Conservation (phyloP, 2,888 invertebrate genomes). For the Drosophila yooni region DNA sequence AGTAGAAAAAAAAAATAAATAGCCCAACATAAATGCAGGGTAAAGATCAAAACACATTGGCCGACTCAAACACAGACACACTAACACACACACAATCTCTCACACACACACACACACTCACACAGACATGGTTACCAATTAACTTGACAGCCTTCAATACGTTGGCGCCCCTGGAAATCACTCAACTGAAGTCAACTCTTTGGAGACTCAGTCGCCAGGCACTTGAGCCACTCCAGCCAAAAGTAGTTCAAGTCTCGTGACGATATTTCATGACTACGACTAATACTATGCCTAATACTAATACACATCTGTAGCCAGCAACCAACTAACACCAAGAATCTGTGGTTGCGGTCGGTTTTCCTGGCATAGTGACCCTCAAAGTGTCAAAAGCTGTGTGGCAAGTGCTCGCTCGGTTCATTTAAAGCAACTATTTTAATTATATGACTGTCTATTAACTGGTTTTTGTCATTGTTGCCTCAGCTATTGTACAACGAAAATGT, state of each 20-base stretch:
- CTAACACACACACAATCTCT: background rate
- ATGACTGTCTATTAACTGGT: slow-evolving; percentile 22
- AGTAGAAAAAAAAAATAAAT: slow-evolving; percentile 9
- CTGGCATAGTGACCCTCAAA: slow-evolving; percentile 20
- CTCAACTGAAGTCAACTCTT: slow-evolving; percentile 38
- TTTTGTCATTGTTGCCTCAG: background rate
- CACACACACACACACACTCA: background rate
- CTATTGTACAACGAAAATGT: background rate
- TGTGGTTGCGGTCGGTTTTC: slow-evolving; percentile 20
- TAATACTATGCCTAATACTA: background rate
- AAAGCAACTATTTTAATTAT: slow-evolving; percentile 20
- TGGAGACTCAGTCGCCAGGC: slow-evolving; percentile 27
- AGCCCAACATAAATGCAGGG: slow-evolving; percentile 41
- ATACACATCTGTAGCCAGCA: background rate
- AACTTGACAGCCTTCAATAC: slow-evolving; percentile 54
- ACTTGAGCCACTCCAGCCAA: slow-evolving; percentile 40
- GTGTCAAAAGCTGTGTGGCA: slow-evolving; percentile 10
- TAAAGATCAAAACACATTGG: slow-evolving; percentile 57
- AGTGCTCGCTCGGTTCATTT: slow-evolving; percentile 5
- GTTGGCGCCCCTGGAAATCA: slow-evolving; percentile 43
- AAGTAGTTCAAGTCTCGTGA: slow-evolving; percentile 64
- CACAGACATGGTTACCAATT: background rate
- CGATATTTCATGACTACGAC: slow-evolving; percentile 17
- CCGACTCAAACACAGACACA: slow-evolving; percentile 28
- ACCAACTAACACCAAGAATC: slow-evolving; percentile 3